Base-by-base conservation (phyloP, 2,113 vertebrate species). In the Chionomys nivalis region DNA sequence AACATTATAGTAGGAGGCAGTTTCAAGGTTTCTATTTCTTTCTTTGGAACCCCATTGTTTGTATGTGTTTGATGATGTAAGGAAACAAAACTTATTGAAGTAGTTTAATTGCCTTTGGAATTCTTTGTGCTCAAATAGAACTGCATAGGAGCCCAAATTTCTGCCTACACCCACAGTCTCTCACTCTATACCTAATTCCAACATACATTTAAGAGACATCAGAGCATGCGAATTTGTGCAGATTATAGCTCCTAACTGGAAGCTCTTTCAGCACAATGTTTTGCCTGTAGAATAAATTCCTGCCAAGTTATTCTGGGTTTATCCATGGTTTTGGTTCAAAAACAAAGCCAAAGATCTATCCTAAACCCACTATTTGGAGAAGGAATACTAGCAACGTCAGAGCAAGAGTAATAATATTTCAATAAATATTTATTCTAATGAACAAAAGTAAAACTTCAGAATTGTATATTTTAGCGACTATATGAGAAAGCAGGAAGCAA, bases 281-380 rank as follows among this genome's bases (percentile, higher is more conserved):
- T 61, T 72, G 5, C n/a, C 26, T 82, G 66, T 36, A 28, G 17
- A 11, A 76, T 8, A 28, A 39, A 95, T 88, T 23, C 16, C 28
- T 76, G 5, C 33, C 70, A 82, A 75, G 93, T 82, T 87, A 79
- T 52, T 4, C 13, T 26, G 85, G 3, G 4, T 3, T 11, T 16
- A 3, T 81, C 13, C 31, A 77, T 87, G 14, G 5, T 55, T 96
- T 94, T 77, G 19, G 16, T 52, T 93, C 65, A 83, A 85, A 73
- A 87, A 52, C 28, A 36, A 75, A 89, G 19, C 44, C 14, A 86
- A n/a, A 90, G 36, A 88, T 24, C 11, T 79, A 39, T 4, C 28
- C 5, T n/a, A 42, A 83, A 95, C 77, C 70, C 97, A 89, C 23
- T 70, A 75, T 76, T 89, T 55, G 49, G 17, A 68, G 89, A 83